phyloP scores from a whole-genome alignment of 2,113 vertebrate genomes.

The Myocastor coypus region DNA sequence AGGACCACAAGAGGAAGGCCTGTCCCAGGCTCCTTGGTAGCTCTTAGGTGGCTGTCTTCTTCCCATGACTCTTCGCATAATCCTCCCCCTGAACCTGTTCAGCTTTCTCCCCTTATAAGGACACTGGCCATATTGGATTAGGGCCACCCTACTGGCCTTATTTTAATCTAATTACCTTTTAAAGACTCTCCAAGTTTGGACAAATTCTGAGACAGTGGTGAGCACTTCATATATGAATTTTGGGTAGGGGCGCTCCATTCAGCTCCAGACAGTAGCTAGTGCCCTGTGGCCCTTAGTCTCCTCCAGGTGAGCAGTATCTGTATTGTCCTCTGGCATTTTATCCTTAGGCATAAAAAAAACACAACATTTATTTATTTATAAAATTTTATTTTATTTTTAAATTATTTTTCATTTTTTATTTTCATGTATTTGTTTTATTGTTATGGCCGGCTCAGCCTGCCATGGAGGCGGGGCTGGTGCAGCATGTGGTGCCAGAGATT shows the following conservation, averaged over 20 bases:
- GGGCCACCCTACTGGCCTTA: neutral
- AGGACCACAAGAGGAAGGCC: neutral
- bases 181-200: neutral
- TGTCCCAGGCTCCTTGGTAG: neutral
- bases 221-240: neutral
- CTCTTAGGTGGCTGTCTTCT: neutral
- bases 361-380: too few species aligned
- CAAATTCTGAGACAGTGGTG: neutral
- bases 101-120: neutral
- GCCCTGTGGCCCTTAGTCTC: neutral
- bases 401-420: too few species aligned
- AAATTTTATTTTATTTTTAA: too few species aligned
- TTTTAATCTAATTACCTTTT: neutral
- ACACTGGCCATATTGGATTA: neutral
- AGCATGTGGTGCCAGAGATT: too few species aligned
- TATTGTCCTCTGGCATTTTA: conserved; percentile 27
- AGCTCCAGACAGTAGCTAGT: neutral
- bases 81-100: neutral
- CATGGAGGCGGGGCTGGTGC: too few species aligned
- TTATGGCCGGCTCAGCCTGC: too few species aligned
- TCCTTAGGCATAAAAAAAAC: neutral
- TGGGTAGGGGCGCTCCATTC: neutral
- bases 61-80: neutral
- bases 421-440: too few species aligned
- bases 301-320: neutral